Evolutionary conservation across 2,797 vertebrate species (phyloP), one percentile per base, ranked within the genome.

Genomic region (Esox masquinongy): DNA sequence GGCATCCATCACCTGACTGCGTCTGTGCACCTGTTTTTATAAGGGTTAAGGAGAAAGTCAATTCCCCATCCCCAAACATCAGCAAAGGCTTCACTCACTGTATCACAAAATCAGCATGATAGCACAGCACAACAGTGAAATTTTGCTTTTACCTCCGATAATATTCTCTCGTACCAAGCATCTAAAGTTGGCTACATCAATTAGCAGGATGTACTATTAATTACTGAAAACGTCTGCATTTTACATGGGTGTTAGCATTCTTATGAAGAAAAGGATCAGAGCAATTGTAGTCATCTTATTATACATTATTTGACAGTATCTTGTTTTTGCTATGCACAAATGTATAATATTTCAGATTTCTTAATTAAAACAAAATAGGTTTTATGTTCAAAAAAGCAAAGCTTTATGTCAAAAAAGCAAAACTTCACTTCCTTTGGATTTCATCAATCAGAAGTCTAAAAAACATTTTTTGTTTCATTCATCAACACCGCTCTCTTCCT

Each of bases 101-200:
- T 66, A 56, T 80, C 72, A 77, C 78, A 76, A 75, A 79, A 79
- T 73, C 87, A 90, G 84, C 79, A 87, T 70, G 83, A 78, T 87
- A 74, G 74, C 76, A 75, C 72, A 71, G 75, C 80, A 75, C 70
- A 73, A 75, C 72, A 73, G 86, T 85, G 76, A 51, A 29, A 72
- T 34, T 50, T 7, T 56, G 31, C 74, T 82, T 71, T 73, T 72
- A 66, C 22, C 9, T 26, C 78, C 80, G 39, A 63, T 72, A 70
- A 70, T 76, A 77, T 56, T n/a, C 17, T 61, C 29, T 22, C 29
- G 4, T 79, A n/a, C n/a, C n/a, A n/a, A n/a, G n/a, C 24, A 64
- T 77, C 29, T 74, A 59, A 83, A 86, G 79, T 47, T 19, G 72
- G 64, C 8, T 79, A 24, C 50, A 79, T 83, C 77, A 80, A 64